A percentile compares a stretch with the other conserved stretches of the same genome.
These are phyloP conservation scores for Sphenopsis melanotis DNA, from an alignment of 2,797 vertebrate species.

Conservation along the genomic window DNA sequence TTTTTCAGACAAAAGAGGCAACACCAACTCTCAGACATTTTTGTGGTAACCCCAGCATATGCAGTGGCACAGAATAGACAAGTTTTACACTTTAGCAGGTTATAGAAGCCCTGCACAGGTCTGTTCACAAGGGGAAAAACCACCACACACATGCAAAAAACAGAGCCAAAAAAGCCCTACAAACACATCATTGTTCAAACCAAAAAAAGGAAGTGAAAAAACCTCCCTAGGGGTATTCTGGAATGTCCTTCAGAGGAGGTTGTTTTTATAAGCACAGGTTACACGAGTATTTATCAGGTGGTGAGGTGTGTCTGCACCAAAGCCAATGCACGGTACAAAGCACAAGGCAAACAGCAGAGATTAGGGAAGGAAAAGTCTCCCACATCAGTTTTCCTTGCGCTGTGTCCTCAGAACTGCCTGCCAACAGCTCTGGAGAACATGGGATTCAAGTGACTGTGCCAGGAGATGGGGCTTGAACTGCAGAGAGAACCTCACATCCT, in stretches of 20 bases:
- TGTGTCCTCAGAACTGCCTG: neutral
- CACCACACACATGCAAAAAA: neutral
- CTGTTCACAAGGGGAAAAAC: neutral
- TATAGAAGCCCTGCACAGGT: neutral
- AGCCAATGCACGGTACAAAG: rapidly evolving
- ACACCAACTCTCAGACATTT: neutral
- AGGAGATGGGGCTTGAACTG: neutral
- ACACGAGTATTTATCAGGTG: neutral
- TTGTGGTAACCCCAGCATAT: neutral
- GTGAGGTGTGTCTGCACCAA: neutral
- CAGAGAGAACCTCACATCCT: rapidly evolving
- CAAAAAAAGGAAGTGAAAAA: neutral
- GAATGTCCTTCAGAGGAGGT: neutral
- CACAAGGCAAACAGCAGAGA: neutral
- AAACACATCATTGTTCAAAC: neutral
- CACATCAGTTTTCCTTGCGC: neutral
- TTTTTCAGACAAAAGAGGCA: neutral
- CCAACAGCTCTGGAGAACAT: neutral
- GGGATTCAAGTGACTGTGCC: neutral
- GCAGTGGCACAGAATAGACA: neutral
- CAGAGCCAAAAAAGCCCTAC: neutral
- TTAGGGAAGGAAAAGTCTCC: neutral
- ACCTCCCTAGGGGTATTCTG: neutral
- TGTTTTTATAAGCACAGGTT: neutral
- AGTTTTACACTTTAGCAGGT: neutral